A percentile compares a stretch with the other conserved stretches of the same genome.
Evolutionary conservation across 2,113 vertebrate species (phyloP).

Genomic region (Bufo bufo): DNA sequence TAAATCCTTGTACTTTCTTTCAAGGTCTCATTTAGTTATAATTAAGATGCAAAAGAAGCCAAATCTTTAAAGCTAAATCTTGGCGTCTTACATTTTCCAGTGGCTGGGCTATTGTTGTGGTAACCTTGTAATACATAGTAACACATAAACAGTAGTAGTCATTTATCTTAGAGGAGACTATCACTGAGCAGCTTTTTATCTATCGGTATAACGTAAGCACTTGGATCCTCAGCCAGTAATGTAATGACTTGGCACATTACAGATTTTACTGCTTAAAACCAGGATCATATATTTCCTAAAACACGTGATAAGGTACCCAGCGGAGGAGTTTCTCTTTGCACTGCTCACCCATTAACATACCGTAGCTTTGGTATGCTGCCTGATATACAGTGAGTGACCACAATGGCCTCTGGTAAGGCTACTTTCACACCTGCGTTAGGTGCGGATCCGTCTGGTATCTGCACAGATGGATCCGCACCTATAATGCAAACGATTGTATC

Average conservation of each 20-base stretch:
- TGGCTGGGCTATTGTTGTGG: constrained; percentile 24
- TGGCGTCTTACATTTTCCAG: background rate
- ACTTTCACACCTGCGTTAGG: too few species aligned
- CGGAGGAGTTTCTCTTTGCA: too few species aligned
- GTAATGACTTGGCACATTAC: background rate
- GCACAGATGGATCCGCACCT: too few species aligned
- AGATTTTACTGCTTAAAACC: background rate
- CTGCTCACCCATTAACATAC: background rate
- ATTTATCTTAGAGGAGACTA: constrained; percentile 14
- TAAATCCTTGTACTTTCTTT: background rate
- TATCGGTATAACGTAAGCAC: background rate
- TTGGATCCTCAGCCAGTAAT: background rate
- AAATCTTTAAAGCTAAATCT: background rate
- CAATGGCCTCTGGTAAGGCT: background rate
- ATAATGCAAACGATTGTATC: too few species aligned
- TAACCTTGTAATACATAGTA: constrained; percentile 23
- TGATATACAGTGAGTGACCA: background rate
- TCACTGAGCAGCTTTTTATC: background rate
- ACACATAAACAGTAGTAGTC: constrained; percentile 1
- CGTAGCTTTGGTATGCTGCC: background rate
- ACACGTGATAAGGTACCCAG: background rate
- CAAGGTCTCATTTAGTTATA: background rate
- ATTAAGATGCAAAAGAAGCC: background rate
- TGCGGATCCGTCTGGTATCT: too few species aligned
- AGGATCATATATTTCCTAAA: background rate